Evolutionary conservation across 1,140 invertebrate species (phyloP).

Genomic region (Saccostrea cuccullata): DNA sequence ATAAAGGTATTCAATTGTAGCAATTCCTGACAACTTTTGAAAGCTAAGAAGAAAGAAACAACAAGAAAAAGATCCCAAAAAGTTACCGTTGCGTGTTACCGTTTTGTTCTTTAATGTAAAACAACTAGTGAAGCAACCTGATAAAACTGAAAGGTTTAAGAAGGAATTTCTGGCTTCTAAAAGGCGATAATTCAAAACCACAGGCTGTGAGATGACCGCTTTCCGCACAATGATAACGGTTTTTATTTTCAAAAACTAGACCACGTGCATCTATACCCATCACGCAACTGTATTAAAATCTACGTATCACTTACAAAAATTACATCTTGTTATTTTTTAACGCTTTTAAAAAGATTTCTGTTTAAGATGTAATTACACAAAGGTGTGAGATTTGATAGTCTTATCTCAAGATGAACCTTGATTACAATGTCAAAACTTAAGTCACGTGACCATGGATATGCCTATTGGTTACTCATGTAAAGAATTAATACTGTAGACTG

Average conservation of each 20-base stretch:
- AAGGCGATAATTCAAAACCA: conserved; percentile 29
- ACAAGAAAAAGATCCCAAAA: not conserved
- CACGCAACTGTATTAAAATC: conserved; percentile 30
- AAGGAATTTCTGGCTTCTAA: conserved; percentile 21
- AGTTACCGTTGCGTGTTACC: not conserved
- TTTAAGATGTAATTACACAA: conserved; percentile 28
- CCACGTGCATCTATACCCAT: not conserved
- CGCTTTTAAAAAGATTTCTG: conserved; percentile 15
- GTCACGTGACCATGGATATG: conserved; percentile 7
- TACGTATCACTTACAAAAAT: conserved; percentile 14
- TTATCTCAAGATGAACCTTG: conserved; percentile 22
- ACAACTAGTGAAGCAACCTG: conserved; percentile 1
- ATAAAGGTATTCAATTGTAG: not conserved
- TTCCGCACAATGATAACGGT: conserved; percentile 27
- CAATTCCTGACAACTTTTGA: not conserved
- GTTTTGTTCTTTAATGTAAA: not conserved
- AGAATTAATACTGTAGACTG: not conserved
- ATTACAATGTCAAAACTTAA: conserved; percentile 1
- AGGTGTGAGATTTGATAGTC: conserved; percentile 32
- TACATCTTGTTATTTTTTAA: conserved; percentile 31
- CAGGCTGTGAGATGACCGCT: conserved; percentile 14
- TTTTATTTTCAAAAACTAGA: conserved; percentile 5
- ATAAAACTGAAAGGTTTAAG: conserved; percentile 15
- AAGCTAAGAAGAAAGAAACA: not conserved
- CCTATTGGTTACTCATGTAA: not conserved